Percentiles rank a stretch among this genome's conserved stretches.
These are phyloP conservation scores for Antennarius striatus DNA, from an alignment of 2,113 vertebrate genomes.

Conservation along the genomic window DNA sequence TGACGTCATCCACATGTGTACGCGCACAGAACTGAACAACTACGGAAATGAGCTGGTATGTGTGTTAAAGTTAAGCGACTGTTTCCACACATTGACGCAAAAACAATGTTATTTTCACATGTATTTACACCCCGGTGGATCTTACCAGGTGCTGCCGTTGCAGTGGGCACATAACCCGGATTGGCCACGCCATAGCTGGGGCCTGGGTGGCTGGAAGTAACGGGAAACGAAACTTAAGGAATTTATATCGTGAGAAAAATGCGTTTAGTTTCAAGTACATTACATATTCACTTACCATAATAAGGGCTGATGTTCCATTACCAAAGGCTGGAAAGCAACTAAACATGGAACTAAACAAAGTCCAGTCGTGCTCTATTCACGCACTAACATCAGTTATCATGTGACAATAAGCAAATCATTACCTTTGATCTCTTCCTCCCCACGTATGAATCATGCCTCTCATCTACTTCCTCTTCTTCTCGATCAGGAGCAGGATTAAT, in stretches of 20 bases:
- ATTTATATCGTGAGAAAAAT: background rate
- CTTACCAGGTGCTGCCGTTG: constrained; percentile 36
- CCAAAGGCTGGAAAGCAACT: rapidly evolving
- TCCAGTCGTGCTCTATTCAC: background rate
- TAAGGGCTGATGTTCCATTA: constrained; percentile 51
- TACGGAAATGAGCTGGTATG: background rate
- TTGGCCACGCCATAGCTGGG: constrained; percentile 54
- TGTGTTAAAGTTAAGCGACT: background rate
- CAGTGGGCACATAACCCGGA: constrained; percentile 44
- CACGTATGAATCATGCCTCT: background rate
- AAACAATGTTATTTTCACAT: background rate
- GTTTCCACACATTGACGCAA: rapidly evolving
- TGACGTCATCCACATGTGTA: constrained; percentile 31
- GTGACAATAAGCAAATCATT: constrained; percentile 41
- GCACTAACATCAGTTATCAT: constrained; percentile 17
- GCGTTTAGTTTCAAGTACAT: background rate
- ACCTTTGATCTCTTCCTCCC: constrained; percentile 22
- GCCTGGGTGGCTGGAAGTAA: constrained; percentile 29
- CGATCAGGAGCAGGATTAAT: background rate
- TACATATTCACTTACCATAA: constrained; percentile 16
- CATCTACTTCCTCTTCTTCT: background rate
- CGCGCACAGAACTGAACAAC: background rate
- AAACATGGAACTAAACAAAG: background rate
- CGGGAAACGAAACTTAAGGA: constrained; percentile 38
- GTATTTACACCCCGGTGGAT: too few relatives aligned